Evolutionary conservation across 2,797 vertebrate species (phyloP).

Genomic region (Austrolebias charrua): DNA sequence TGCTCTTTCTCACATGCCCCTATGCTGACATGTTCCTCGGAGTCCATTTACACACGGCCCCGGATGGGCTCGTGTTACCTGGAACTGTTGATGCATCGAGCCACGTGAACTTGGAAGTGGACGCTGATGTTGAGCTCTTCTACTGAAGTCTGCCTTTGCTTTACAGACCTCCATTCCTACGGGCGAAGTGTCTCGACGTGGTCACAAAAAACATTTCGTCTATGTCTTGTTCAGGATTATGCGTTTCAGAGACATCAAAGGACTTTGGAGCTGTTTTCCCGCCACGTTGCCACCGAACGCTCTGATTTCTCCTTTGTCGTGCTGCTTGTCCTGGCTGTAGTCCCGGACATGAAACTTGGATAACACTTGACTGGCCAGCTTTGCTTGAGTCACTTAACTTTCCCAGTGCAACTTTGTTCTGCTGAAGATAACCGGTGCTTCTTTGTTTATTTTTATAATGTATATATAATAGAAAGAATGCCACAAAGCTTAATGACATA

Average conservation of each 20-base stretch:
- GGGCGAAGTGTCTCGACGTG: conserved; percentile 36
- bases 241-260: conserved; percentile 68
- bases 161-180: conserved; percentile 29
- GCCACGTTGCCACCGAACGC: conserved; percentile 50
- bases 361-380: conserved; percentile 67
- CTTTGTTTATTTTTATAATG: conserved; percentile 45
- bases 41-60: conserved; percentile 67
- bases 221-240: conserved; percentile 44
- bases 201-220: conserved; percentile 49
- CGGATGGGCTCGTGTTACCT: conserved; percentile 70
- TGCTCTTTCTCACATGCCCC: conserved; percentile 41
- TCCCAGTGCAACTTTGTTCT: conserved; percentile 45
- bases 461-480: conserved; percentile 27
- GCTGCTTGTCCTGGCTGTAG: conserved; percentile 71
- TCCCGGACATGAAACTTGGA: conserved; percentile 58
- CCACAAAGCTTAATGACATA: conserved; percentile 22
- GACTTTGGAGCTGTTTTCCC: conserved; percentile 34
- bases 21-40: conserved; percentile 59
- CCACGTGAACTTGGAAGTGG: conserved; percentile 75
- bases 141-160: conserved; percentile 50
- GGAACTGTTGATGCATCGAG: conserved; percentile 74
- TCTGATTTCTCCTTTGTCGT: conserved; percentile 50
- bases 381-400: conserved; percentile 41
- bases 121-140: conserved; percentile 70
- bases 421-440: conserved; percentile 66